phyloP scores from a whole-genome alignment of 2,888 invertebrate genomes.

The Drosophila paucipuncta region DNA sequence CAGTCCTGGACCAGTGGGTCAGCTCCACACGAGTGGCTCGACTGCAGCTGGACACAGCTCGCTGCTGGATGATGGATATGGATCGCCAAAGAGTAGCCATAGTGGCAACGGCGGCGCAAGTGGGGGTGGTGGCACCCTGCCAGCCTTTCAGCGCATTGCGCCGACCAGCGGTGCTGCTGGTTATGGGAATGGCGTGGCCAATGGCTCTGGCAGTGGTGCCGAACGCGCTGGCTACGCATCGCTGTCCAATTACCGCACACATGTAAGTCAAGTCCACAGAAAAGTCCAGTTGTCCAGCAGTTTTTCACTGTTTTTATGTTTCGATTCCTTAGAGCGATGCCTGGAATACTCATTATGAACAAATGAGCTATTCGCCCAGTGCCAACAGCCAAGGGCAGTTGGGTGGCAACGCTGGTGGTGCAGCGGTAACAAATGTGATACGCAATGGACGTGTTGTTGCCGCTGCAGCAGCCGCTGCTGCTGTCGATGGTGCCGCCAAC shows the following conservation, averaged over 20 bases:
- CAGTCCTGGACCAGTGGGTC: slow-evolving; percentile 64
- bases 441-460: slow-evolving; percentile 77
- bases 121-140: slow-evolving; percentile 76
- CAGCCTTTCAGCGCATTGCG: slow-evolving; percentile 84
- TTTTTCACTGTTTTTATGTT: slow-evolving; percentile 18
- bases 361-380: slow-evolving; percentile 81
- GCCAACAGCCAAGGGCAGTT: slow-evolving; percentile 67
- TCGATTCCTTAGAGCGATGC: slow-evolving; percentile 75
- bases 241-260: slow-evolving; percentile 82
- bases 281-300: not conserved
- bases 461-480: slow-evolving; percentile 66
- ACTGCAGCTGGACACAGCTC: slow-evolving; percentile 56
- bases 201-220: slow-evolving; percentile 65
- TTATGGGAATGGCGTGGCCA: slow-evolving; percentile 65
- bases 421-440: slow-evolving; percentile 79
- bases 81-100: slow-evolving; percentile 81
- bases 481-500: slow-evolving; percentile 35
- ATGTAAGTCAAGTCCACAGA: slow-evolving; percentile 71
- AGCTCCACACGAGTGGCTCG: slow-evolving; percentile 60
- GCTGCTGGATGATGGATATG: slow-evolving; percentile 81
- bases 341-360: slow-evolving; percentile 81
- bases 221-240: slow-evolving; percentile 79
- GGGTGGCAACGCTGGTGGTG: slow-evolving; percentile 50
- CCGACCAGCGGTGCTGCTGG: slow-evolving; percentile 59
- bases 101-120: slow-evolving; percentile 72